Evolutionary conservation across 2,888 invertebrate species (phyloP).

Genomic region (Xestia c-nigrum): DNA sequence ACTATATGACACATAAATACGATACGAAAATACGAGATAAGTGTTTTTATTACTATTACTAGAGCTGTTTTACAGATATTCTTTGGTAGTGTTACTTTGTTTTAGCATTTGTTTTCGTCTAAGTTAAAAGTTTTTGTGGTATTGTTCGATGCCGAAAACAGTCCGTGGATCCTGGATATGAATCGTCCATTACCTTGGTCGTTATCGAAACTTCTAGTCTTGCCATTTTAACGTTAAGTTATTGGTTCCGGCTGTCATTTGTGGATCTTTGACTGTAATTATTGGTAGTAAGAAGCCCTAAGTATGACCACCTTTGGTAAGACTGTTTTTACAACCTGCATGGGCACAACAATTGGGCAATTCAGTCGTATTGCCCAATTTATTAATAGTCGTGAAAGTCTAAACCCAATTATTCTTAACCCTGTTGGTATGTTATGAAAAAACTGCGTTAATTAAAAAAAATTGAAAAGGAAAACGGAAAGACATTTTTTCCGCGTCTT

Average conservation of each 20-base stretch:
- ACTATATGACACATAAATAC: slow-evolving; percentile 47
- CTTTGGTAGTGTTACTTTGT: background rate
- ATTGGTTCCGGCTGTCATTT: background rate
- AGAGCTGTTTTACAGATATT: slow-evolving; percentile 29
- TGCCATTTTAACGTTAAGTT: background rate
- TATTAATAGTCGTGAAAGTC: background rate
- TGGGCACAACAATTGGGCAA: background rate
- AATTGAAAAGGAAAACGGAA: background rate
- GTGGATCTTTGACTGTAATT: background rate
- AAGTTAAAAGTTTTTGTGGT: background rate
- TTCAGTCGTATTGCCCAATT: background rate
- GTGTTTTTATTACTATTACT: slow-evolving; percentile 47
- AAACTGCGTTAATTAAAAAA: background rate
- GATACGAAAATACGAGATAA: slow-evolving; percentile 52
- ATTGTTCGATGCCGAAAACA: background rate
- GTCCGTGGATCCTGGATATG: background rate
- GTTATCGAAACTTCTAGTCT: background rate
- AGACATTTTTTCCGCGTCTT: background rate
- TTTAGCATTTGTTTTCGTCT: background rate
- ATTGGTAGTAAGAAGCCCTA: background rate
- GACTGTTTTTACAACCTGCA: background rate
- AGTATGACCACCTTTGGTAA: background rate
- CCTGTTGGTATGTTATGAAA: background rate
- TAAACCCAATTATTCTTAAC: background rate
- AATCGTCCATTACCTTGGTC: background rate